Percentiles rank a stretch among this genome's conserved stretches.
These are phyloP conservation scores for Montipora capricornis DNA, from an alignment of 64 coral and sea anemone genomes.

Conservation along the genomic window DNA sequence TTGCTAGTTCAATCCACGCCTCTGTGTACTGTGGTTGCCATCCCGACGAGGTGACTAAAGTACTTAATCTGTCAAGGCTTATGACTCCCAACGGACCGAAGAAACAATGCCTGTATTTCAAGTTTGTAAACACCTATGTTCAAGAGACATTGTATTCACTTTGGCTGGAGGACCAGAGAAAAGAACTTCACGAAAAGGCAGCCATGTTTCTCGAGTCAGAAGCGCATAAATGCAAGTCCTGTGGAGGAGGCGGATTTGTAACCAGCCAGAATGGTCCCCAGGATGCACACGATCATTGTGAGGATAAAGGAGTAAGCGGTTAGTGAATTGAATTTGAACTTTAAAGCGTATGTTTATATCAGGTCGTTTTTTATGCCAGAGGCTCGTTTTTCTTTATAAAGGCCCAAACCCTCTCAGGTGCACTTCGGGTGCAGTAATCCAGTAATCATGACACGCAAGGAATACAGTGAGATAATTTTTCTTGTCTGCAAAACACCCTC, in stretches of 20 bases:
- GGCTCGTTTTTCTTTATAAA: no score
- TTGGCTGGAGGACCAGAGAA: slow-evolving; percentile 92
- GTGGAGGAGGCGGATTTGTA: slow-evolving; percentile 93
- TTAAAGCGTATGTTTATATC: no score
- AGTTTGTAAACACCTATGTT: slow-evolving; percentile 91
- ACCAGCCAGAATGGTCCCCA: slow-evolving; percentile 17
- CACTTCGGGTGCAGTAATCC: no score
- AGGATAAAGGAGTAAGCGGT: neutral
- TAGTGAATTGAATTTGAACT: no score
- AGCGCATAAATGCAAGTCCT: slow-evolving; percentile 91
- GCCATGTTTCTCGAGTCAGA: slow-evolving; percentile 97
- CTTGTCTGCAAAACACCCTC: no score
- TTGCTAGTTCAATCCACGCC: slow-evolving; percentile 85
- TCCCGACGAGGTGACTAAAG: slow-evolving; percentile 85
- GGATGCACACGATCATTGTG: neutral
- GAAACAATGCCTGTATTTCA: slow-evolving; percentile 91
- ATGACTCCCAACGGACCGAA: slow-evolving; percentile 92
- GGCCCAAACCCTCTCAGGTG: no score
- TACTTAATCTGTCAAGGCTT: slow-evolving; percentile 66
- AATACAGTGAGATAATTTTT: no score
- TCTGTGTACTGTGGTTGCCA: slow-evolving; percentile 94
- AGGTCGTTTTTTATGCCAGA: neutral
- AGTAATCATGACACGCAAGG: no score
- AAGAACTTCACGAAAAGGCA: slow-evolving; percentile 81
- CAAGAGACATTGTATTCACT: slow-evolving; percentile 92